Evolutionary conservation across 2,797 vertebrate species (phyloP), one percentile per base, ranked within the genome.

Genomic region (Siniperca scherzeri): DNA sequence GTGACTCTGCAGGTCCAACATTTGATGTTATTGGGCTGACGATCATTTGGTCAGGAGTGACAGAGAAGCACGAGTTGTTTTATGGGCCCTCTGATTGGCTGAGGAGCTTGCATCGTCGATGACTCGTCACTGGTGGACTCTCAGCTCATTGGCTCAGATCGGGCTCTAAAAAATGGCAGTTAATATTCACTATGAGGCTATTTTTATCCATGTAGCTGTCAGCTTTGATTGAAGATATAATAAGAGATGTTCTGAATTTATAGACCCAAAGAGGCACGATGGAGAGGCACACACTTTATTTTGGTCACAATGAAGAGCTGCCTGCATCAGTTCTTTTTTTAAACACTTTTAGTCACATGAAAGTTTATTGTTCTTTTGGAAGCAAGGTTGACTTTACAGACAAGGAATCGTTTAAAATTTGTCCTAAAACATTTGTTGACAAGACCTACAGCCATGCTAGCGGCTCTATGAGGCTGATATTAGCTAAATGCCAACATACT

Each of bases 141-240:
- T 5, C 74, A 74, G 80, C 83, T 79, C 59, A 83, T 85, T 92
- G 91, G 86, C 48, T 88, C 70, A 16, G 57, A 61, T 76, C 44
- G 4, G 80, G 21, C 64, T 85, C 62, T 72, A 38, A 86, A 89
- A 86, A 83, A 82, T 64, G 53, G 68, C 70, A 53, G 68, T 84
- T 86, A 71, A 87, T 87, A 65, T 89, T 89, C 81, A 84, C 73
- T 64, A 56, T 14, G 33, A 36, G 64, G 85, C 87, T 94, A 92
- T 93, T 94, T 95, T 93, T 90, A 92, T 80, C 90, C 27, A 36
- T 77, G 78, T 65, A 70, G 71, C 89, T 91, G 85, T 87, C 90
- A 85, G 81, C 69, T 86, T 68, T 91, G 90, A 93, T 83, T 83
- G 85, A 91, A 83, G 69, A 82, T 79, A 73, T 78, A 59, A 87